Base-by-base conservation (phyloP, 2,113 vertebrate species). In the Platichthys stellatus region DNA sequence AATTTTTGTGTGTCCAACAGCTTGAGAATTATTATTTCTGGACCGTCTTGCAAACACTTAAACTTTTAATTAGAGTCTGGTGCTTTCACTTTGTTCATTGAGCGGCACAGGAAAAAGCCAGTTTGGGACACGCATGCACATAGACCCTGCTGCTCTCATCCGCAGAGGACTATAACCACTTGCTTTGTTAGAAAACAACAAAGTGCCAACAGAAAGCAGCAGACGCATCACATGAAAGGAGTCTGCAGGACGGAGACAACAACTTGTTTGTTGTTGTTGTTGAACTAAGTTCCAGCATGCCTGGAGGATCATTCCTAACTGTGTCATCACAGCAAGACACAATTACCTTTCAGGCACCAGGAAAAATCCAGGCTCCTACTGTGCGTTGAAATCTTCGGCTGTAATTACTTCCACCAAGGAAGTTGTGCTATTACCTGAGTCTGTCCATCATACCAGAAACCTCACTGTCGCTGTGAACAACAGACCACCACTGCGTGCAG, bases 41-140 rank as follows among this genome's bases (percentile, higher is more conserved):
- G 72, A 24, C n/a, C 24, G 13, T 20, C 14, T 47, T 53, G 31
- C 24, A 74, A 62, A 76, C 5, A 56, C 15, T 71, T 71, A 70
- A 90, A 88, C 63, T 74, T n/a, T 47, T 86, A 72, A 87, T 90
- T 76, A 24, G 58, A 82, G 76, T 84, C 88, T 69, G 59, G 74
- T 89, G 78, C 56, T 7, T 86, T 82, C 63, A 84, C 31, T 89
- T 79, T 75, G 63, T 49, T 66, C 56, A 21, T 31, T 83, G 45
- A 65, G 51, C 15, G 20, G 9, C 54, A 51, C 10, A 66, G 26
- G 69, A 79, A 66, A 66, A 66, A 43, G 47, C 71, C 70, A 23
- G 23, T 17, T 5, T 64, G 17, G 24, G 43, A 72, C 59, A 74
- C 53, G 45, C 35, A 31, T 31, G n/a, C 49, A 15, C 60, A 31